Percentiles rank a stretch among this genome's conserved stretches.
Conservation (phyloP, 2,797 vertebrate species). For the Sebastes trivittatus region DNA sequence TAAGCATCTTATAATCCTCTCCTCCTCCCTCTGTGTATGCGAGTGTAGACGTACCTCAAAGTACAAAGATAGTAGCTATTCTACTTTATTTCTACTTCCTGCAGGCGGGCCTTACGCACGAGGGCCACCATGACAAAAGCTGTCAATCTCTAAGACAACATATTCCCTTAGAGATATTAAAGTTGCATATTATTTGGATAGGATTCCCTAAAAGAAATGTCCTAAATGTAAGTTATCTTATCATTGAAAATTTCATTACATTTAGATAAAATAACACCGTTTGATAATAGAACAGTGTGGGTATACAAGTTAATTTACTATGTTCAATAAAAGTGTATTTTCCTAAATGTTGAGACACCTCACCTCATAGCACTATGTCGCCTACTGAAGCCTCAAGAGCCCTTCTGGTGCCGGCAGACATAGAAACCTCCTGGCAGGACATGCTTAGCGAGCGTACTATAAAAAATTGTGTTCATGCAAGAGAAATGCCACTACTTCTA, state of each 20-base stretch:
- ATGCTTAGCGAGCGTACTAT: too few species aligned
- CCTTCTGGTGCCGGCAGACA: too few species aligned
- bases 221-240: background rate
- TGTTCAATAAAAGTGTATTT: background rate
- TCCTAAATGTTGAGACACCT: background rate
- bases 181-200: background rate
- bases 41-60: background rate
- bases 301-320: background rate
- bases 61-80: background rate
- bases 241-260: background rate
- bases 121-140: too few species aligned
- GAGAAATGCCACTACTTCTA: too few species aligned
- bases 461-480: too few species aligned
- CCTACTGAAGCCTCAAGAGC: too few species aligned
- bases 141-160: too few species aligned
- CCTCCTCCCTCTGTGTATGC: background rate
- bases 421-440: too few species aligned
- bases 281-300: background rate
- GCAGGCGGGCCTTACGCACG: too few species aligned
- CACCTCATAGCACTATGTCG: too few species aligned
- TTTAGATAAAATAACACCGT: background rate
- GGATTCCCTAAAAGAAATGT: background rate
- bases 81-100: too few species aligned
- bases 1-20: background rate
- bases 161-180: background rate